Percentiles rank a stretch among this genome's conserved stretches.
Evolutionary conservation across 2,888 invertebrate genomes (phyloP).

Genomic region (Amblyteles armatorius): DNA sequence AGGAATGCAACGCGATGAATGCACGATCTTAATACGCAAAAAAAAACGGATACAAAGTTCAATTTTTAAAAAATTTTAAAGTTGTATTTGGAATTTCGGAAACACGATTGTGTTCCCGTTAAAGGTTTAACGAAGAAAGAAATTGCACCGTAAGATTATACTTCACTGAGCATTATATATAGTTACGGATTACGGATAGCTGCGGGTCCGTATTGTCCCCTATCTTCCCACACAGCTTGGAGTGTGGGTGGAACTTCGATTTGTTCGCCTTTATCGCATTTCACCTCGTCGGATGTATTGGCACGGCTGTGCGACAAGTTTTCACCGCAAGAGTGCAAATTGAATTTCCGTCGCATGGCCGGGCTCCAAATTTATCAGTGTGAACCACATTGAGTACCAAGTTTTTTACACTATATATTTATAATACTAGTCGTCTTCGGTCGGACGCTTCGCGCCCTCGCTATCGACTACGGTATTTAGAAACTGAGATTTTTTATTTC

Average conservation of each 20-base stretch:
- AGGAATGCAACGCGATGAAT: background rate
- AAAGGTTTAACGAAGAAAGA: no score
- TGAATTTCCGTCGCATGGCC: slow-evolving; percentile 50
- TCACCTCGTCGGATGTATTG: background rate
- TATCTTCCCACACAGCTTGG: slow-evolving; percentile 22
- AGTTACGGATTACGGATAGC: background rate
- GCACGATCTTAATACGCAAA: background rate
- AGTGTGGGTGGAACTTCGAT: slow-evolving; percentile 21
- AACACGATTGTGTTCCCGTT: no score
- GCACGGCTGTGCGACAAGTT: background rate
- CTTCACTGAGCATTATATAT: background rate
- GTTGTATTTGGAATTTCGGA: background rate
- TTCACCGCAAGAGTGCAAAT: slow-evolving; percentile 41
- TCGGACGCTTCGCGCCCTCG: no score
- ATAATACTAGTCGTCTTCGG: background rate
- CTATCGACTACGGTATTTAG: no score
- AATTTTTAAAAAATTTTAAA: no score
- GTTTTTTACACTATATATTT: background rate
- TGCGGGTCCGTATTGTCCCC: background rate
- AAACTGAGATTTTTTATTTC: no score
- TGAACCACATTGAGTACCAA: slow-evolving; percentile 14
- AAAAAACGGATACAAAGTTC: background rate
- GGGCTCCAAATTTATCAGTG: slow-evolving; percentile 52
- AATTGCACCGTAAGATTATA: no score
- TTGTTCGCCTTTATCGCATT: slow-evolving; percentile 17